Percentiles rank a stretch among this genome's conserved stretches.
phyloP scores from a whole-genome alignment of 2,113 vertebrate species.

The Nothocercus julius region DNA sequence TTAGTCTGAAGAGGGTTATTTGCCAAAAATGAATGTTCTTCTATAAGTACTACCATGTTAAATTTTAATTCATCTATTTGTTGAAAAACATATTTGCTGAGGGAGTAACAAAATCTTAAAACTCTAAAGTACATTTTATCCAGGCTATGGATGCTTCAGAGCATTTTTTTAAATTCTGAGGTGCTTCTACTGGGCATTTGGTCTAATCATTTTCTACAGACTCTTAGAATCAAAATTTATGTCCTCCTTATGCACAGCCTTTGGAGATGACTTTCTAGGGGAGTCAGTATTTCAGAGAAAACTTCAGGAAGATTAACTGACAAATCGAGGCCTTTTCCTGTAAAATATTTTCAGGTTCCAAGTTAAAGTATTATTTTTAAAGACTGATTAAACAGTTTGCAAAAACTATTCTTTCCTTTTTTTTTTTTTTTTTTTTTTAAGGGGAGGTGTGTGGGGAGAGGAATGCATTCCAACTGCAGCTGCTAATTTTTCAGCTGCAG shows the following conservation, averaged over 20 bases:
- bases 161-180: neutral
- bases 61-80: neutral
- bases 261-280: neutral
- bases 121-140: neutral
- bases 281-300: neutral
- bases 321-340: neutral
- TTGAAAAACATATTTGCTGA: accelerated
- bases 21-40: neutral
- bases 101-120: neutral
- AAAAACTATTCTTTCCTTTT: neutral
- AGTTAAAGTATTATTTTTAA: neutral
- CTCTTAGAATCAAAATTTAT: neutral
- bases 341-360: neutral
- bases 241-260: neutral
- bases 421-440: no score
- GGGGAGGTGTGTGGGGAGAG: no score
- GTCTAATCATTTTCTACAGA: neutral
- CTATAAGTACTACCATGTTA: neutral
- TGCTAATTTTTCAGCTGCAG: neutral
- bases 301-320: neutral
- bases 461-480: neutral
- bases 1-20: neutral
- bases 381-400: neutral
- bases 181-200: accelerated
- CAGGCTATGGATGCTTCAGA: neutral